Evolutionary conservation across 2,888 invertebrate genomes (phyloP).

Genomic region (Nesidiocoris tenuis): DNA sequence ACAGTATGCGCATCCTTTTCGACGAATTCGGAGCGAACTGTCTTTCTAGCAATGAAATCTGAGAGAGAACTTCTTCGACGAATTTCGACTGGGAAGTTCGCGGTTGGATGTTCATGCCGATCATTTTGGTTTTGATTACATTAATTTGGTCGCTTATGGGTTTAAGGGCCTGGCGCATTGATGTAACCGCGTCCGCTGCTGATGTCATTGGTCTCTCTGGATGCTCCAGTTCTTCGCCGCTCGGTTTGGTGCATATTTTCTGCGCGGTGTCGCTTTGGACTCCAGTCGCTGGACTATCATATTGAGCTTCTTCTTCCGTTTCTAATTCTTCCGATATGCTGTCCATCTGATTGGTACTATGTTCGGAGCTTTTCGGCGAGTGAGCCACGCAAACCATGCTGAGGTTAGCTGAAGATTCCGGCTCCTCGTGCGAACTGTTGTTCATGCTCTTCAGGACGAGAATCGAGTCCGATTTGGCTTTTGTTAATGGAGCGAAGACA

Average conservation of each 20-base stretch:
- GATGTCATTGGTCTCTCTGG: constrained; percentile 35
- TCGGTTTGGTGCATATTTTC: neutral
- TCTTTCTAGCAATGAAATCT: neutral
- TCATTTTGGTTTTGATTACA: constrained; percentile 34
- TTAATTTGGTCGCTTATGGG: constrained; percentile 39
- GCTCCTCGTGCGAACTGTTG: neutral
- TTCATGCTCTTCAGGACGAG: neutral
- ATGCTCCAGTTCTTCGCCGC: neutral
- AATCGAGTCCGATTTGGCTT: neutral
- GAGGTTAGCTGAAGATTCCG: neutral
- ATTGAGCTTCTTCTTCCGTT: neutral
- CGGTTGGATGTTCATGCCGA: constrained; percentile 40
- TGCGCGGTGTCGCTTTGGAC: neutral
- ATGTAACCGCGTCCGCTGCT: constrained; percentile 32
- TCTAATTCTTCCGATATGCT: neutral
- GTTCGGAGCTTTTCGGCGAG: neutral
- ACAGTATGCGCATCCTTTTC: neutral
- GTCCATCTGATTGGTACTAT: too few relatives aligned
- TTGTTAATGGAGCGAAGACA: neutral
- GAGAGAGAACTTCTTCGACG: neutral
- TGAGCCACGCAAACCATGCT: neutral
- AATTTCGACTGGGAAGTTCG: neutral
- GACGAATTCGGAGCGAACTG: neutral
- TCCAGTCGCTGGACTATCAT: too few relatives aligned
- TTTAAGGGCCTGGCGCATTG: constrained; percentile 32